Evolutionary conservation across 2,113 vertebrate genomes (phyloP).

Genomic region (Enhydra lutris): DNA sequence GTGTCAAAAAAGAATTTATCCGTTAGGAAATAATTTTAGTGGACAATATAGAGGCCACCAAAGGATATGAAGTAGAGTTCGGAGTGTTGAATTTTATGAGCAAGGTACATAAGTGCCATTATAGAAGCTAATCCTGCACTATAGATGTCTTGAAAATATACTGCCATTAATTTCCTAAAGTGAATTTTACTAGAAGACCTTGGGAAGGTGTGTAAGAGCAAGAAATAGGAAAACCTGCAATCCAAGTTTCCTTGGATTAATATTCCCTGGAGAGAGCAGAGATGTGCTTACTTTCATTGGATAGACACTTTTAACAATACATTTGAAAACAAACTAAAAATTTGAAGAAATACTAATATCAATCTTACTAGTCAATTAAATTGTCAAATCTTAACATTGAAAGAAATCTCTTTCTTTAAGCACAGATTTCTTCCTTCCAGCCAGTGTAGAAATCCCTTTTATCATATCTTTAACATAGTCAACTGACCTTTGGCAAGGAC

Average conservation of each 20-base stretch:
- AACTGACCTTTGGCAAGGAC: background rate
- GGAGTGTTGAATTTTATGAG: slow-evolving; percentile 40
- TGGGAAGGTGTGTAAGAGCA: background rate
- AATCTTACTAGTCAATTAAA: background rate
- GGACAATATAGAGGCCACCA: slow-evolving; percentile 1
- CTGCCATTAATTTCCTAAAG: slow-evolving; percentile 32
- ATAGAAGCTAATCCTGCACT: slow-evolving; percentile 48
- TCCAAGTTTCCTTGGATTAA: background rate
- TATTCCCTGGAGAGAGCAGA: background rate
- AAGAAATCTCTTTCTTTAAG: background rate
- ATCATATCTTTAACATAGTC: background rate
- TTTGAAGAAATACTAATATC: background rate
- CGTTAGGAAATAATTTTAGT: slow-evolving; percentile 28
- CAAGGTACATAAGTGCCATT: slow-evolving; percentile 19
- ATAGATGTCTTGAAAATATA: slow-evolving; percentile 44
- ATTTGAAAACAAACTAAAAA: background rate
- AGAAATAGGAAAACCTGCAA: background rate
- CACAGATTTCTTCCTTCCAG: background rate
- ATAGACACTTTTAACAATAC: background rate
- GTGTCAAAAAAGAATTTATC: slow-evolving; percentile 15
- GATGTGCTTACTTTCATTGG: background rate
- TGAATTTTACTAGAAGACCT: slow-evolving; percentile 48
- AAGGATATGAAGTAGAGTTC: background rate
- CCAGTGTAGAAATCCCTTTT: background rate
- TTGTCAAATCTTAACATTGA: background rate